Percentiles rank a stretch among this genome's conserved stretches.
phyloP scores from a whole-genome alignment of 2,113 vertebrate species.

The Todiramphus chloris region DNA sequence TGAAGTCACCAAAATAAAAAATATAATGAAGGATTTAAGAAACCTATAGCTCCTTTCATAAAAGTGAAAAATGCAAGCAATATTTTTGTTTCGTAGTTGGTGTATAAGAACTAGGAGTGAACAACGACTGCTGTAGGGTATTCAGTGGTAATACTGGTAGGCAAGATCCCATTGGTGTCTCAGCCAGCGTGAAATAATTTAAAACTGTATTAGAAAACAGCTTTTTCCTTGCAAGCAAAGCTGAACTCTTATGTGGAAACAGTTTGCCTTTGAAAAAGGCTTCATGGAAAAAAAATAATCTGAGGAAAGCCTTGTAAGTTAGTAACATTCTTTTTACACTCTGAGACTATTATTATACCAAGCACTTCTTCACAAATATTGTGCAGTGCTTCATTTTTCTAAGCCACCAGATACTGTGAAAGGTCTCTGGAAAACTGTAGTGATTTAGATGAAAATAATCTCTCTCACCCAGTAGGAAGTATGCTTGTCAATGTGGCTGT shows the following conservation, averaged over 20 bases:
- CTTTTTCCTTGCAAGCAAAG: background rate
- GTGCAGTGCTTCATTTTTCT: background rate
- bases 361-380: background rate
- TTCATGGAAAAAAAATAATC: background rate
- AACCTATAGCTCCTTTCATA: background rate
- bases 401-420: background rate
- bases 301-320: background rate
- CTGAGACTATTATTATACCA: background rate
- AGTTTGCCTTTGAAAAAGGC: background rate
- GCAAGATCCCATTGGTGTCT: background rate
- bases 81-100: background rate
- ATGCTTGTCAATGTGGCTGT: conserved; percentile 20
- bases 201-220: background rate
- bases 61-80: background rate
- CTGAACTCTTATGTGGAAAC: background rate
- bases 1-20: background rate
- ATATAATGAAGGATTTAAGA: background rate
- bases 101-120: background rate
- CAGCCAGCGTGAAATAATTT: background rate
- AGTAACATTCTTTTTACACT: background rate
- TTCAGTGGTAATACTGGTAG: background rate
- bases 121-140: background rate
- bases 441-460: conserved; percentile 8
- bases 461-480: conserved; percentile 11
- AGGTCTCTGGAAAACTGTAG: background rate